These are phyloP conservation scores for Brachynemurus nebulosus DNA, from an alignment of 2,888 invertebrate species.

Conservation along the genomic window DNA sequence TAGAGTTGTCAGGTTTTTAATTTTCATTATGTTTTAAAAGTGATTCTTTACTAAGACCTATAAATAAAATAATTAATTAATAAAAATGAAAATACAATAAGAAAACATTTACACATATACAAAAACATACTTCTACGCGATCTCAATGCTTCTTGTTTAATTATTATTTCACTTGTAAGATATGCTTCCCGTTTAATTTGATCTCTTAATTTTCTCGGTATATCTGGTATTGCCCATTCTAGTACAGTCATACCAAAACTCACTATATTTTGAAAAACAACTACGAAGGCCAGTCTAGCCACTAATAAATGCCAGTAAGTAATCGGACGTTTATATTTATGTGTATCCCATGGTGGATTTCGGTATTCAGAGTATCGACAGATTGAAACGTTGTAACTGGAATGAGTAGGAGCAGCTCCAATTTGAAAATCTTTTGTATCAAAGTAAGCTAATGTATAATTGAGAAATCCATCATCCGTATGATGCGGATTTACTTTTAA, in stretches of 20 bases:
- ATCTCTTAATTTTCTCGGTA: conserved; percentile 53
- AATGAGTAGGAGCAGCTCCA: conserved; percentile 37
- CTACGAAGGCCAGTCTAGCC: conserved; percentile 58
- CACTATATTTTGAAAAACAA: conserved; percentile 68
- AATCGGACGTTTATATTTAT: conserved; percentile 44
- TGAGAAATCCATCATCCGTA: conserved; percentile 48
- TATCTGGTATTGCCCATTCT: conserved; percentile 66
- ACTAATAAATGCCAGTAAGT: conserved; percentile 64
- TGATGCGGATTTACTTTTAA: conserved; percentile 34
- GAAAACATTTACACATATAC: not conserved
- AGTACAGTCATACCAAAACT: conserved; percentile 54
- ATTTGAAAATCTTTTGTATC: conserved; percentile 44
- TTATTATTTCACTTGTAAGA: conserved; percentile 57
- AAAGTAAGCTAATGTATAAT: conserved; percentile 53
- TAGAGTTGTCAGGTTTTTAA: no score
- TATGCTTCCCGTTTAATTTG: conserved; percentile 59
- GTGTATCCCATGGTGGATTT: conserved; percentile 36
- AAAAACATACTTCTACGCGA: conserved; percentile 23
- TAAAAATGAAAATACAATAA: no score
- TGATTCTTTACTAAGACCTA: no score
- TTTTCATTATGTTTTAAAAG: no score
- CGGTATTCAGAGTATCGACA: conserved; percentile 56
- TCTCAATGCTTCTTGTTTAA: conserved; percentile 49
- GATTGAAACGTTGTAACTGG: conserved; percentile 47
- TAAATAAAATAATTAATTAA: no score